Evolutionary conservation across 2,888 invertebrate species (phyloP).

Genomic region (Diarsia mendica): DNA sequence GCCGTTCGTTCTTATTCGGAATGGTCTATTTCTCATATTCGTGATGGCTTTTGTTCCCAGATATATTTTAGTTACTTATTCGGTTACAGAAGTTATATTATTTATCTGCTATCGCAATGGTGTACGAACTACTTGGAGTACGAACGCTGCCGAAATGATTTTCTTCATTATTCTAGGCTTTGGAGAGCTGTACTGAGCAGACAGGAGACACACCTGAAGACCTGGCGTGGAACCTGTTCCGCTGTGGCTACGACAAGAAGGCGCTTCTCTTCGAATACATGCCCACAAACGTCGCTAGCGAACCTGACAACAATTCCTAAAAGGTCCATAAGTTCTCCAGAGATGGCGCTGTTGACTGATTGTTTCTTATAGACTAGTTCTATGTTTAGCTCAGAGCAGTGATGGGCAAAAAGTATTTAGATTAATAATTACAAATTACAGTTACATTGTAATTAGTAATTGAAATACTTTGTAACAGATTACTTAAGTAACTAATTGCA

Average conservation of each 20-base stretch:
- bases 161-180: slow-evolving; percentile 68
- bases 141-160: not conserved
- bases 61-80: not conserved
- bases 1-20: too few relatives aligned
- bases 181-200: slow-evolving; percentile 83
- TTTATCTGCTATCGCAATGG: not conserved
- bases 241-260: slow-evolving; percentile 85
- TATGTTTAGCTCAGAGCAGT: slow-evolving; percentile 30
- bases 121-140: not conserved
- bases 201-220: slow-evolving; percentile 81
- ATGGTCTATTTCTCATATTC: not conserved
- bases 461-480: too few relatives aligned
- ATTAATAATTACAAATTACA: too few relatives aligned
- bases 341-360: slow-evolving; percentile 53
- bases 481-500: too few relatives aligned
- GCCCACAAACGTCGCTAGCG: slow-evolving; percentile 70
- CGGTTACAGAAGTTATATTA: not conserved
- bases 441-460: too few relatives aligned
- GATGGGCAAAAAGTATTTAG: too few relatives aligned
- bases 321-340: slow-evolving; percentile 35
- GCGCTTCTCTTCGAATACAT: slow-evolving; percentile 82
- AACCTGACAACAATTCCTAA: slow-evolving; percentile 66
- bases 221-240: slow-evolving; percentile 85
- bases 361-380: slow-evolving; percentile 10
- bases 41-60: not conserved